phyloP scores from a whole-genome alignment of 2,888 invertebrate genomes.

The Ferdinandea cuprea region DNA sequence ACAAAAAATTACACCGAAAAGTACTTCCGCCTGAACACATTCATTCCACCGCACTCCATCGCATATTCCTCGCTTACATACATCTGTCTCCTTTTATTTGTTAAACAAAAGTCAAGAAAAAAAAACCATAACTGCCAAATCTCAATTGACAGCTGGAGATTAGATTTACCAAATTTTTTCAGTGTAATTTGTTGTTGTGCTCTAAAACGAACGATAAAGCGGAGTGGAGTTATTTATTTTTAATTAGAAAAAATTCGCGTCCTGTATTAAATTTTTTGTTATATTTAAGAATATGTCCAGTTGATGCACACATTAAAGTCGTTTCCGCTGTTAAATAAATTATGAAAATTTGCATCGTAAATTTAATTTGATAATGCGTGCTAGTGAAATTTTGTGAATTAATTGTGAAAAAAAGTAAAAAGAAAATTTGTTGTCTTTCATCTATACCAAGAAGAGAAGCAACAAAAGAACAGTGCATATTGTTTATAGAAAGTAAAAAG shows the following conservation, averaged over 20 bases:
- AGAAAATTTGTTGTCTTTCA: constrained; percentile 5
- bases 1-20: too few relatives aligned
- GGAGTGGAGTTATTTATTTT: constrained; percentile 18
- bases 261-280: constrained; percentile 1
- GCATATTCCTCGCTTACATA: background rate
- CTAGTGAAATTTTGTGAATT: constrained; percentile 39
- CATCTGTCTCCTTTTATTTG: background rate
- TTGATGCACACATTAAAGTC: background rate
- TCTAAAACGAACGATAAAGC: constrained; percentile 17
- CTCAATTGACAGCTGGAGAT: constrained; percentile 54
- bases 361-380: constrained; percentile 35
- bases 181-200: constrained; percentile 66
- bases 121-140: constrained; percentile 45
- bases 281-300: background rate
- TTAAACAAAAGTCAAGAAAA: constrained; percentile 27
- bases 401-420: too few relatives aligned
- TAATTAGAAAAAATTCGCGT: constrained; percentile 18
- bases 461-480: background rate
- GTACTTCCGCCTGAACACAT: background rate
- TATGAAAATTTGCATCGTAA: constrained; percentile 1
- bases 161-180: constrained; percentile 22
- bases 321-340: too few relatives aligned
- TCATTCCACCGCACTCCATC: constrained; percentile 3
- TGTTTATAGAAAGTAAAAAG: constrained; percentile 18
- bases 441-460: background rate